phyloP scores from a whole-genome alignment of 2,888 invertebrate species.

The Drosophila lutescens region DNA sequence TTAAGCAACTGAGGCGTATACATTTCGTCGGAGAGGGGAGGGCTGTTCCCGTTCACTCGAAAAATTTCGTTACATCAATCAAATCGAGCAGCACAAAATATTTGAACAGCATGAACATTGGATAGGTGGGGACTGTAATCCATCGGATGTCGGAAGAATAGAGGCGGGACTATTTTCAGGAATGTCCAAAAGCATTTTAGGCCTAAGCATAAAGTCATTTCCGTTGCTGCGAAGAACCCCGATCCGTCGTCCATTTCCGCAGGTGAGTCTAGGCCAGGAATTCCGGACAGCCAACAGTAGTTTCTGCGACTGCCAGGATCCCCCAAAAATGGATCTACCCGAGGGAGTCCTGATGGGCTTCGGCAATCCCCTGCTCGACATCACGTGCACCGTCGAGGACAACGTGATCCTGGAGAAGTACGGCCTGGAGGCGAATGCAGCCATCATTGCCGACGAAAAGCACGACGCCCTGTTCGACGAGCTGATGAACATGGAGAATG shows the following conservation, averaged over 20 bases:
- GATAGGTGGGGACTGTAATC: neutral
- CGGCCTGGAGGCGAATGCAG: constrained; percentile 47
- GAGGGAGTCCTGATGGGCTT: constrained; percentile 61
- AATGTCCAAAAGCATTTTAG: neutral
- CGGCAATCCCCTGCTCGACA: constrained; percentile 68
- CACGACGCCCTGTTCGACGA: constrained; percentile 63
- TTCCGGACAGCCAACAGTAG: neutral
- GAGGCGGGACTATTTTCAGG: neutral
- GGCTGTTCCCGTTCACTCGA: constrained; percentile 17
- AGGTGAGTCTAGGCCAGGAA: too few species aligned
- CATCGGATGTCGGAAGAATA: constrained; percentile 4
- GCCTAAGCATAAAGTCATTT: neutral
- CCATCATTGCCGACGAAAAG: constrained; percentile 63
- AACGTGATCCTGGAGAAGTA: constrained; percentile 59
- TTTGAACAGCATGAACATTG: constrained; percentile 5
- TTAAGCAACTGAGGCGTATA: constrained; percentile 30
- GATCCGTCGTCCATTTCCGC: neutral
- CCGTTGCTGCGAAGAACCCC: neutral
- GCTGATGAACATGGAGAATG: constrained; percentile 51
- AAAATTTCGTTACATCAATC: constrained; percentile 4
- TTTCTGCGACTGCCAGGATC: neutral
- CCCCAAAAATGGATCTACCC: constrained; percentile 45
- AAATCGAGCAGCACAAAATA: neutral
- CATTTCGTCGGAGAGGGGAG: constrained; percentile 1
- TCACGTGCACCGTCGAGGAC: constrained; percentile 57